phyloP scores from a whole-genome alignment of 2,888 invertebrate species.

The Chaitophorus viminalis region DNA sequence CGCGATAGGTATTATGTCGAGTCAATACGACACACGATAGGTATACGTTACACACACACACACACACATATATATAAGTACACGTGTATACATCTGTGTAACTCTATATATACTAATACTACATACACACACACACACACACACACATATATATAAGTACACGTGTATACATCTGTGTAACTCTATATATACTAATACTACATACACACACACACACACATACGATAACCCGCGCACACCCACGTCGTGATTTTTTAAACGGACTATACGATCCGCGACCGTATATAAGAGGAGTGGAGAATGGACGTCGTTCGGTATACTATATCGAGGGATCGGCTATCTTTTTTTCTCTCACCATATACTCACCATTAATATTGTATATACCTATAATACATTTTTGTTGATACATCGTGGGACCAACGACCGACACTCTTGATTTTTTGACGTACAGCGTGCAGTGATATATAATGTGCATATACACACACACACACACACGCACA shows the following conservation, averaged over 20 bases:
- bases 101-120: background rate
- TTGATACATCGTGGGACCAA: conserved; percentile 19
- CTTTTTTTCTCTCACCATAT: too few species aligned
- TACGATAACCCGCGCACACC: background rate
- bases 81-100: background rate
- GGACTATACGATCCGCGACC: background rate
- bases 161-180: background rate
- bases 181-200: background rate
- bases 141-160: too few species aligned
- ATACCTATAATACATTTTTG: background rate
- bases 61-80: too few species aligned
- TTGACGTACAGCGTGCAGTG: background rate
- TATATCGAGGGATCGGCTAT: background rate
- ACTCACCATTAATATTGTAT: too few species aligned
- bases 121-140: background rate
- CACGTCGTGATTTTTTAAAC: conserved; percentile 19
- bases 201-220: background rate
- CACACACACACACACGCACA: background rate
- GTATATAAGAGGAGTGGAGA: background rate
- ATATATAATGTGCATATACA: background rate
- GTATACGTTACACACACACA: background rate
- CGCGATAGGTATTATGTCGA: background rate
- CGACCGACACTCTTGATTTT: background rate
- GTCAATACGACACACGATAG: background rate
- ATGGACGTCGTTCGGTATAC: background rate